Percentiles rank a stretch among this genome's conserved stretches.
These are phyloP conservation scores for Sylvietta virens DNA, from an alignment of 2,113 vertebrate genomes.

Conservation along the genomic window DNA sequence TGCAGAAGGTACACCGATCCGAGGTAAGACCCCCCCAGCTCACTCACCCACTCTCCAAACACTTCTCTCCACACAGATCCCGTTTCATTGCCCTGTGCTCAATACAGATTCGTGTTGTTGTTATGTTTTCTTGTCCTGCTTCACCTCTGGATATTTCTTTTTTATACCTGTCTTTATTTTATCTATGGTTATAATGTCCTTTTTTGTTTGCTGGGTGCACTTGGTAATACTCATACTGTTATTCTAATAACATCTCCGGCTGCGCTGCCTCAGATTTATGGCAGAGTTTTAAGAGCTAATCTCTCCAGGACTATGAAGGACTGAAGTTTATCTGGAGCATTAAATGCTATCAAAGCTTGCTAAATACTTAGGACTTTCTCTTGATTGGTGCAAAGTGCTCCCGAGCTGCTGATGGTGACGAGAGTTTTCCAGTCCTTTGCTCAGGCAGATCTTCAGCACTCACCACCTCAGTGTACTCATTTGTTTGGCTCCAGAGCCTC, in stretches of 20 bases:
- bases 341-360: constrained; percentile 2
- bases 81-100: constrained; percentile 38
- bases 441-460: not conserved
- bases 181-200: constrained; percentile 20
- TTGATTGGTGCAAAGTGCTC: not conserved
- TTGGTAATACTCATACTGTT: not conserved
- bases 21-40: constrained; percentile 87
- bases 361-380: not conserved
- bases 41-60: constrained; percentile 37
- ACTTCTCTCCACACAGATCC: constrained; percentile 55
- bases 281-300: constrained; percentile 36
- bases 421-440: not conserved
- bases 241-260: not conserved
- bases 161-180: constrained; percentile 48
- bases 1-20: constrained; percentile 97
- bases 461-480: not conserved
- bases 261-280: constrained; percentile 34
- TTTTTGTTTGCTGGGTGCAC: constrained; percentile 56
- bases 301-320: constrained; percentile 14
- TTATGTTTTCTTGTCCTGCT: constrained; percentile 30
- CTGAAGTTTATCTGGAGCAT: constrained; percentile 26
- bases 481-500: constrained; percentile 10
- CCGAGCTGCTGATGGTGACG: not conserved
- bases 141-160: constrained; percentile 34
- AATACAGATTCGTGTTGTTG: not conserved